These are phyloP conservation scores for Lingula anatina DNA, from an alignment of 2,888 invertebrate genomes.

Conservation along the genomic window DNA sequence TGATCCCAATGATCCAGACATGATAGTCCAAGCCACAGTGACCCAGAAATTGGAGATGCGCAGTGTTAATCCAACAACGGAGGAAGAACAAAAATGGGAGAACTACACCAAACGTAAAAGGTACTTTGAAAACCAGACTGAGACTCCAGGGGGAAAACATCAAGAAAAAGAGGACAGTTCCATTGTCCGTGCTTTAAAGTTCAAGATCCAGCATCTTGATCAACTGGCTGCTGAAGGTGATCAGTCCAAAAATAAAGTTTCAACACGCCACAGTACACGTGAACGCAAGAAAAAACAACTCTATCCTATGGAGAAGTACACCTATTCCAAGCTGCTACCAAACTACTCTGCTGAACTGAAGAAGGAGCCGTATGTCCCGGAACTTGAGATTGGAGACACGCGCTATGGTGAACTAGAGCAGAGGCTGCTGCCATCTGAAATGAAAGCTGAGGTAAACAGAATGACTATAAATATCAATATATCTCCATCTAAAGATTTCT, in stretches of 20 bases:
- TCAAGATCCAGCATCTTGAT: not conserved
- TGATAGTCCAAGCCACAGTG: constrained; percentile 22
- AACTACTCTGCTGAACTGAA: not conserved
- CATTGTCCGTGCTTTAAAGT: not conserved
- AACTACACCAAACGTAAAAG: constrained; percentile 18
- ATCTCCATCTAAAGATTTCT: no score
- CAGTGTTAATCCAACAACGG: constrained; percentile 21
- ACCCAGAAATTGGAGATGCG: constrained; percentile 28
- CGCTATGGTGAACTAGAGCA: not conserved
- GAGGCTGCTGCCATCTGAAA: not conserved
- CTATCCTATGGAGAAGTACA: constrained; percentile 44
- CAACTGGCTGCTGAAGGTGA: not conserved
- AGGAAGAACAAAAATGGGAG: constrained; percentile 27
- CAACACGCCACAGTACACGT: constrained; percentile 31
- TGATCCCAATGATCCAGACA: constrained; percentile 24
- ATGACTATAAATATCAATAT: no score
- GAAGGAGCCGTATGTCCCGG: not conserved
- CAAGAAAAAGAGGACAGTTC: not conserved
- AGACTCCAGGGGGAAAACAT: no score
- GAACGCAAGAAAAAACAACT: constrained; percentile 43
- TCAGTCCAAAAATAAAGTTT: not conserved
- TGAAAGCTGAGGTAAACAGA: not conserved
- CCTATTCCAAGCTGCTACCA: constrained; percentile 16
- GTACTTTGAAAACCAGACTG: constrained; percentile 4
- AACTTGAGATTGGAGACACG: not conserved